These are phyloP conservation scores for Acrossocheilus wenchowensis DNA, from an alignment of 2,797 vertebrate species.

Conservation along the genomic window DNA sequence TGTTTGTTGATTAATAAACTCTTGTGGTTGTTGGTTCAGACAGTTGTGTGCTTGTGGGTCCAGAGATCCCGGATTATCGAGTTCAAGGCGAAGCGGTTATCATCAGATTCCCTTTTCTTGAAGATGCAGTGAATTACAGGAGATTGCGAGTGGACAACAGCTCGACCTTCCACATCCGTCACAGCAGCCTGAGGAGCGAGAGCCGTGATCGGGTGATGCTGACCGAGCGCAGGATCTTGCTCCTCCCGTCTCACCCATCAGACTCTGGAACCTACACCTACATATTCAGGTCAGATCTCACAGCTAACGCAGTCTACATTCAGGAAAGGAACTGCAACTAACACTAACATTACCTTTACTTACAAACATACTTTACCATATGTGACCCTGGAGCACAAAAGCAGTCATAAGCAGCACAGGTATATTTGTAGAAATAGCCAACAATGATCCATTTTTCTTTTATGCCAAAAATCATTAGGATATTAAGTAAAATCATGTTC, in stretches of 20 bases:
- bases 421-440: too few species aligned
- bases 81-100: slow-evolving; percentile 49
- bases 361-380: background rate
- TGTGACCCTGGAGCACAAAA: too few species aligned
- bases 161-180: slow-evolving; percentile 64
- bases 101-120: slow-evolving; percentile 55
- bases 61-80: slow-evolving; percentile 51
- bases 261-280: slow-evolving; percentile 88
- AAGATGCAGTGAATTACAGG: slow-evolving; percentile 24
- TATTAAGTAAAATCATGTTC: too few species aligned
- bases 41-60: slow-evolving; percentile 39
- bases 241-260: slow-evolving; percentile 80
- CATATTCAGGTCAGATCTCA: slow-evolving; percentile 75
- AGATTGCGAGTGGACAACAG: slow-evolving; percentile 12
- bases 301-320: background rate
- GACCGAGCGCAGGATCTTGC: slow-evolving; percentile 76
- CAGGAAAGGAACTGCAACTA: background rate
- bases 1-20: background rate
- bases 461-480: too few species aligned
- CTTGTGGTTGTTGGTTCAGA: slow-evolving; percentile 41
- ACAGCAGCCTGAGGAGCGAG: slow-evolving; percentile 46
- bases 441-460: too few species aligned
- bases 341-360: background rate
- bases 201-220: slow-evolving; percentile 67
- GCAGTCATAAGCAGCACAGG: too few species aligned